phyloP scores from a whole-genome alignment of 2,113 vertebrate species.

The Rhea pennata region DNA sequence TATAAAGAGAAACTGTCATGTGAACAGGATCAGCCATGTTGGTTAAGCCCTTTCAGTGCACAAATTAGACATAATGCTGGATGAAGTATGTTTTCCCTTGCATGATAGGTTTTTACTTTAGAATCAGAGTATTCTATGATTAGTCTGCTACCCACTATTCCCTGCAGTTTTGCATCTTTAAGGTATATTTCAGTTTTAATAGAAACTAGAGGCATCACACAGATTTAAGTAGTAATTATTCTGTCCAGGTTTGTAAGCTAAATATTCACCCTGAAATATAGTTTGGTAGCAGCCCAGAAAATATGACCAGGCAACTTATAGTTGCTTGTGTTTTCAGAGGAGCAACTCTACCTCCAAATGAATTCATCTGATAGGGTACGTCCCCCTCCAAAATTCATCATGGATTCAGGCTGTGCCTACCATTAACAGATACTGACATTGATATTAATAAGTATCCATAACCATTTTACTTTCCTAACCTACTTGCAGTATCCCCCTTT shows the following conservation, averaged over 20 bases:
- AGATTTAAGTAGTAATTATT: not conserved
- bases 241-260: not conserved
- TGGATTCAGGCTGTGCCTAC: not conserved
- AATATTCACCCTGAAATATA: not conserved
- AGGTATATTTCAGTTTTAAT: not conserved
- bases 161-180: not conserved
- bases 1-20: not conserved
- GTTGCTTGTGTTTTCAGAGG: not conserved
- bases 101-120: not conserved
- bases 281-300: not conserved
- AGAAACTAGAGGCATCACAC: not conserved
- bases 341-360: not conserved
- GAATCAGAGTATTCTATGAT: not conserved
- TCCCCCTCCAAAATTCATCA: not conserved
- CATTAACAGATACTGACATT: not conserved
- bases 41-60: not conserved
- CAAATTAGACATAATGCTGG: not conserved
- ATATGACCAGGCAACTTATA: not conserved
- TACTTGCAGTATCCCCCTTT: not conserved
- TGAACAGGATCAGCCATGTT: not conserved
- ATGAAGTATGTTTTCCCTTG: not conserved
- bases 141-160: not conserved
- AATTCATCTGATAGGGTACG: not conserved
- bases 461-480: not conserved
- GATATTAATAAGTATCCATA: not conserved